phyloP scores from a whole-genome alignment of 2,113 vertebrate species.

The Aepyceros melampus region DNA sequence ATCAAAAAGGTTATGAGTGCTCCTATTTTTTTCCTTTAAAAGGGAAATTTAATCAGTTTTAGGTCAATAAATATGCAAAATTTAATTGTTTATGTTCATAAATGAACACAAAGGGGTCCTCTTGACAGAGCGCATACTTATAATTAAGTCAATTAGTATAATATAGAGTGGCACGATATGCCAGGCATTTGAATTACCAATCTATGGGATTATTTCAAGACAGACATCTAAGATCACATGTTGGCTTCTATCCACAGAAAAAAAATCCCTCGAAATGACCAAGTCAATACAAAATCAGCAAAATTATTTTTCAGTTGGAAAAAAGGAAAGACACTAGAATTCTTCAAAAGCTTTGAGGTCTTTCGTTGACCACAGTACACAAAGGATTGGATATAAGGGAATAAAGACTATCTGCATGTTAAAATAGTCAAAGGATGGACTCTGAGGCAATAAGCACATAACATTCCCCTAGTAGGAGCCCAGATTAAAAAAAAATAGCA shows the following conservation, averaged over 20 bases:
- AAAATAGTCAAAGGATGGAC: neutral
- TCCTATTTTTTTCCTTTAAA: constrained; percentile 5
- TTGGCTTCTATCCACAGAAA: neutral
- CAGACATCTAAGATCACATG: neutral
- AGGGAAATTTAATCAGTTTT: neutral
- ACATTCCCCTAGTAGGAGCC: neutral
- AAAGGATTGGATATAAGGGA: neutral
- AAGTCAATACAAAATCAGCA: neutral
- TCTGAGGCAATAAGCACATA: neutral
- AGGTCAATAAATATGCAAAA: neutral
- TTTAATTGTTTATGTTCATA: neutral
- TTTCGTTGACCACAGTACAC: neutral
- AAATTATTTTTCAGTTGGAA: neutral
- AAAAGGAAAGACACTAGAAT: neutral
- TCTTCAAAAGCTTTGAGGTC: neutral
- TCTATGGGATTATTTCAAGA: neutral
- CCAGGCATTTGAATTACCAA: neutral
- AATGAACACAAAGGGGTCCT: neutral
- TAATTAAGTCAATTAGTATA: neutral
- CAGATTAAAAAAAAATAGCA: neutral
- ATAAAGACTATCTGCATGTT: neutral
- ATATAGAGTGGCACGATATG: neutral
- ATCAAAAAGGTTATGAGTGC: neutral
- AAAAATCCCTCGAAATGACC: neutral
- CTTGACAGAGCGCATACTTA: neutral